Conservation (phyloP, 2,797 vertebrate species). For the Uromys caudimaculatus region DNA sequence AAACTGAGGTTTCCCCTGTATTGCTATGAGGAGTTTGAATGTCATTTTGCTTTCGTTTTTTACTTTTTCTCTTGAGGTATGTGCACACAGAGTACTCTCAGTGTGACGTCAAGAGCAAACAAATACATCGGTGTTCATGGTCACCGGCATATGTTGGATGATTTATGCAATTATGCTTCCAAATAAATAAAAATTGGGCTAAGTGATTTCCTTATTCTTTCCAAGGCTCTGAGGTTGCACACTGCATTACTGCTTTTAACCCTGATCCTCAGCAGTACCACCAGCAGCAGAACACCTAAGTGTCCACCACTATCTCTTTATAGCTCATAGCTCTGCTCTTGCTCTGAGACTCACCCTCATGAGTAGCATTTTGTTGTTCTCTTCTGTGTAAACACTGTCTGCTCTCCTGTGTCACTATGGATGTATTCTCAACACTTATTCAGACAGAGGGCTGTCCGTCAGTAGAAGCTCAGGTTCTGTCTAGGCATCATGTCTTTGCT, state of each 20-base stretch:
- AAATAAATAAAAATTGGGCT: conserved; percentile 33
- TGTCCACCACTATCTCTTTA: background rate
- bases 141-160: background rate
- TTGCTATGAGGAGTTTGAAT: background rate
- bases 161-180: conserved; percentile 6
- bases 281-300: background rate
- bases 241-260: background rate
- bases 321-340: background rate
- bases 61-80: background rate
- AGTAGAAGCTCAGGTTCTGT: conserved; percentile 26
- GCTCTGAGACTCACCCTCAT: background rate
- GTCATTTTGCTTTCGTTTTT: conserved; percentile 36
- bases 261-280: background rate
- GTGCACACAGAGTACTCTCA: background rate
- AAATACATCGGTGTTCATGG: background rate
- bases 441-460: background rate
- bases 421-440: background rate
- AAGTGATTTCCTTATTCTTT: background rate
- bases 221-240: background rate
- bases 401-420: background rate
- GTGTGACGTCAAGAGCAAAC: background rate
- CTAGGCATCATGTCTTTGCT: conserved; percentile 17
- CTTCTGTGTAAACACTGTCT: background rate
- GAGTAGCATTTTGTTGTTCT: background rate
- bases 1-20: background rate